Base-by-base conservation (phyloP, 2,888 invertebrate species). In the Chaetogeoica ovagalla region DNA sequence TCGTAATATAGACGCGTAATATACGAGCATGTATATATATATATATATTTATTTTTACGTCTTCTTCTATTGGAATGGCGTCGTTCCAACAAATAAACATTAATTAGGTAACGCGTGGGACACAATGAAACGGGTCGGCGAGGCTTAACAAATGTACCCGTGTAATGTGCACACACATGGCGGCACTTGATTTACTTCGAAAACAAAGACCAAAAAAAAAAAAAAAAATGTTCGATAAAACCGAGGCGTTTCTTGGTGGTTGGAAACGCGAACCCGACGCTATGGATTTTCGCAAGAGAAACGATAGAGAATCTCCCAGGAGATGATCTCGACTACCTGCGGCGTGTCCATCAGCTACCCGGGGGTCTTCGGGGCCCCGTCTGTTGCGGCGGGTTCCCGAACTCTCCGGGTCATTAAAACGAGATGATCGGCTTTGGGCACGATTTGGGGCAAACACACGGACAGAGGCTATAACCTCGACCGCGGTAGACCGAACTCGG, bases 371-470 rank as follows among this genome's bases (percentile, higher is more conserved):
- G 57, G 55, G 52, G 63, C 71, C 71, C 71, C 71, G 71, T 79
- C 71, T 79, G 79, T 71, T 71, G 71, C 57, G 30, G n/a, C n/a
- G 79, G n/a, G 71, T 79, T 71, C n/a, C 55, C 63, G 39, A 77
- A 69, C 52, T 70, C 52, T 70, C 19, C 62, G 30, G 71, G 71
- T 79, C 79, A 71, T 70, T 79, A 79, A 70, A 79, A 79, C 23
- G 63, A 30, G 48, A 70, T 52, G 48, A 70, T 52, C 52, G 62
- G 77, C 48, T 69, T 69, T 52, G 69, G 69, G 62, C 60, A 30
- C 63, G 21, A 79, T 79, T 63, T 4, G 71, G 63, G 79, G 68
- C 71, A 79, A 79, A 79, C 63, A 63, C 79, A 63, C 79, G 62
- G n/a, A n/a, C n/a, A 71, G 63, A 63, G 52, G 30, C 30, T 30